phyloP scores from a whole-genome alignment of 35 echinoderm and acorn worm species.

The Heliocidaris tuberculata region DNA sequence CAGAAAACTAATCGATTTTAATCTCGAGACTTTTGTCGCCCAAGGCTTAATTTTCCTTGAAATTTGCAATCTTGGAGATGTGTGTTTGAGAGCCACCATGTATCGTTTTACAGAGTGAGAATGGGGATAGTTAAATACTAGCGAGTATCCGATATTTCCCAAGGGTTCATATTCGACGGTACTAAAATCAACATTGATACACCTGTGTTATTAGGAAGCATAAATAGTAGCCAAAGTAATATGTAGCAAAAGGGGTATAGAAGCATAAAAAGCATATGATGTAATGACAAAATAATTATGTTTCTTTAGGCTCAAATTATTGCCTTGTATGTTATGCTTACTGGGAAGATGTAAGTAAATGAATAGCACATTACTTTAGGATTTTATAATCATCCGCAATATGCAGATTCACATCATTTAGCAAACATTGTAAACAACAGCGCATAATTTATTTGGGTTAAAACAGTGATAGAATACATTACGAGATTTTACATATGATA shows the following conservation, averaged over 20 bases:
- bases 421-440: too few species aligned
- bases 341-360: too few species aligned
- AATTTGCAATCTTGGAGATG: not conserved
- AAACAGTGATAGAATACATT: too few species aligned
- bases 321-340: too few species aligned
- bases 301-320: too few species aligned
- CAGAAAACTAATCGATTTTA: not conserved
- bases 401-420: too few species aligned
- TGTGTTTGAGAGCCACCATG: not conserved
- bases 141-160: not conserved
- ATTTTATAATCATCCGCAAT: too few species aligned
- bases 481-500: too few species aligned
- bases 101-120: not conserved
- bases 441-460: too few species aligned
- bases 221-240: not conserved
- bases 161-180: not conserved
- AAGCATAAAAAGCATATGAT: too few species aligned
- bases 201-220: not conserved
- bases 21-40: not conserved
- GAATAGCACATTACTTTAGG: too few species aligned
- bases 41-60: not conserved
- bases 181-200: not conserved
- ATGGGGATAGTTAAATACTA: not conserved
- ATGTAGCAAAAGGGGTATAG: not conserved
- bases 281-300: too few species aligned